phyloP scores from a whole-genome alignment of 1,140 invertebrate genomes.

The Delia radicum region DNA sequence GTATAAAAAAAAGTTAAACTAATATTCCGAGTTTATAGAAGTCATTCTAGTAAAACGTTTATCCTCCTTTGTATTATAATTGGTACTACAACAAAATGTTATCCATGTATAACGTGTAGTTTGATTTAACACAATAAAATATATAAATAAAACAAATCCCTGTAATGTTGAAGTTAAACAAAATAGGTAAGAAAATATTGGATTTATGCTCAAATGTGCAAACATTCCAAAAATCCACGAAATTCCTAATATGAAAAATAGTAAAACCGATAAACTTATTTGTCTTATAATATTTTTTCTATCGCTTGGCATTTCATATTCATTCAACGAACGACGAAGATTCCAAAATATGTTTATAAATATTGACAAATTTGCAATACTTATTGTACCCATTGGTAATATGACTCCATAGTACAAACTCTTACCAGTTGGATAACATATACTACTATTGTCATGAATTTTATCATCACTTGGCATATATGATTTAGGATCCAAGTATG shows the following conservation, averaged over 20 bases:
- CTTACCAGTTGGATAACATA: neutral
- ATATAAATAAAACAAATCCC: neutral
- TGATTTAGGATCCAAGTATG: neutral
- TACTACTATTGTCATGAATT: too few species aligned
- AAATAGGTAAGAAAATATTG: neutral
- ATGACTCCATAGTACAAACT: neutral
- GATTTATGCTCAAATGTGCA: neutral
- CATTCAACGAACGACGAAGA: neutral
- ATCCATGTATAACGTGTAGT: neutral
- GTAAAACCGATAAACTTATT: neutral
- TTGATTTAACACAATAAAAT: neutral
- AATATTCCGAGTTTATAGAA: too few species aligned
- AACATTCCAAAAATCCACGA: slow-evolving; percentile 4
- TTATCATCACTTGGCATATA: neutral
- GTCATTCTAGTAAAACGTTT: too few species aligned
- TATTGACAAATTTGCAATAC: neutral
- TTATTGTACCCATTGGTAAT: neutral
- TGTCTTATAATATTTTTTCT: neutral
- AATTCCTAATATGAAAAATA: neutral
- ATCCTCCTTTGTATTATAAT: neutral
- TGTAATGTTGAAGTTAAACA: neutral
- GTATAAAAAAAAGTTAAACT: too few species aligned
- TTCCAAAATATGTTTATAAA: neutral
- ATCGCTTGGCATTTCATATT: neutral
- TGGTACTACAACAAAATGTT: neutral